Conservation (phyloP, 1,140 invertebrate genomes). For the Pogonus chalceus region DNA sequence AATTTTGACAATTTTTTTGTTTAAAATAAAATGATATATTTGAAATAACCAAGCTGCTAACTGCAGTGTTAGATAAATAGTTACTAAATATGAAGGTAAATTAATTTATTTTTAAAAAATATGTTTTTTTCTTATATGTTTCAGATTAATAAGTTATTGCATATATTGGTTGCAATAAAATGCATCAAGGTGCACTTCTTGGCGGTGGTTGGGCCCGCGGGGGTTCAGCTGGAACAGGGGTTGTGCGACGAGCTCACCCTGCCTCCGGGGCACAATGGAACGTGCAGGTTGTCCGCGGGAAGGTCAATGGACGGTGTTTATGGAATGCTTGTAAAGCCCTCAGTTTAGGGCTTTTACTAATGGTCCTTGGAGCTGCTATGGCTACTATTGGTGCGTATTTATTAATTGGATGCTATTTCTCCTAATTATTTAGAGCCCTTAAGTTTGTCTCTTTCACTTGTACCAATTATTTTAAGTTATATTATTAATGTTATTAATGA, state of each 20-base stretch:
- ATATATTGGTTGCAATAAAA: slow-evolving; percentile 2
- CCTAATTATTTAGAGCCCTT: too few relatives aligned
- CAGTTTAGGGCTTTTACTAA: slow-evolving; percentile 69
- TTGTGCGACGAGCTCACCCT: slow-evolving; percentile 50
- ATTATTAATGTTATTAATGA: too few relatives aligned
- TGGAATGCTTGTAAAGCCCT: slow-evolving; percentile 85
- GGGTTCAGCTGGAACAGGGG: slow-evolving; percentile 62
- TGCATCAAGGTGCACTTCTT: slow-evolving; percentile 28
- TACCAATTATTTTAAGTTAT: too few relatives aligned
- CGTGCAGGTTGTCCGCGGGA: slow-evolving; percentile 64
- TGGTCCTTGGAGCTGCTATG: slow-evolving; percentile 79
- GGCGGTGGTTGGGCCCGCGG: slow-evolving; percentile 61
- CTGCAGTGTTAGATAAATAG: neutral
- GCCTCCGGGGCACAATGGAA: slow-evolving; percentile 61
- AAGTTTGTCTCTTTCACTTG: too few relatives aligned
- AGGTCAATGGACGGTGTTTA: slow-evolving; percentile 75
- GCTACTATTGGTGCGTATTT: slow-evolving; percentile 64
- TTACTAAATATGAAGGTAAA: too few relatives aligned
- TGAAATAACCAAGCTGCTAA: neutral
- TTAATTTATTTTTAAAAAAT: too few relatives aligned
- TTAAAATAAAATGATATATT: neutral
- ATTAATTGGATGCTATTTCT: too few relatives aligned
- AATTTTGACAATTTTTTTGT: neutral
- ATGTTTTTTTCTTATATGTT: too few relatives aligned
- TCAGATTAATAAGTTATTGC: too few relatives aligned